phyloP scores from a whole-genome alignment of 53 echinoderm and acorn worm species.

The Actinopyga echinites region DNA sequence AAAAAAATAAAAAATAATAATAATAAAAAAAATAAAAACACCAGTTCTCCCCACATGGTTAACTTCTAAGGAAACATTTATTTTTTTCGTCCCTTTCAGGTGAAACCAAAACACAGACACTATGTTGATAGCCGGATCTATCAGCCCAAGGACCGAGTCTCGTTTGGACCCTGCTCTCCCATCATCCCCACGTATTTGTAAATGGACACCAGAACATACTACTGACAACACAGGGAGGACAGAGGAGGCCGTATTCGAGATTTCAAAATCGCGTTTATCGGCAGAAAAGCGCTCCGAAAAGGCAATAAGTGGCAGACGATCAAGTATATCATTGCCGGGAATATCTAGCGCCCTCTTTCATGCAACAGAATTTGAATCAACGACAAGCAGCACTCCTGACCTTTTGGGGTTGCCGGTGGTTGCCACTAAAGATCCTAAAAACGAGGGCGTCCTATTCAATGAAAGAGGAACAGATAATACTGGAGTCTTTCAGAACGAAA shows the following conservation, averaged over 20 bases:
- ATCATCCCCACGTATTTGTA: constrained; percentile 17
- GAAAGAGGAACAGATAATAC: no score
- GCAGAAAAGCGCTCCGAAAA: not conserved
- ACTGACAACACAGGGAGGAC: not conserved
- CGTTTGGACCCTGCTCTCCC: constrained; percentile 46
- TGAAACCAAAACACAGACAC: not conserved
- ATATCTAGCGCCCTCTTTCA: constrained; percentile 25
- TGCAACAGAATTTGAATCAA: not conserved
- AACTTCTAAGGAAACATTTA: no score
- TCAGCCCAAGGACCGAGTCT: constrained; percentile 60
- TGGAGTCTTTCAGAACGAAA: no score
- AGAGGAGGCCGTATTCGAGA: not conserved
- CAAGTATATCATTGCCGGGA: constrained; percentile 21
- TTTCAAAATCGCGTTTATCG: constrained; percentile 8
- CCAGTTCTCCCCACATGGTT: no score
- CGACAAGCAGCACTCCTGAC: no score
- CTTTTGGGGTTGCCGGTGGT: no score
- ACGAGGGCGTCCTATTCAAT: no score
- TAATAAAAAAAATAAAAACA: no score
- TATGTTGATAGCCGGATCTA: constrained; percentile 67
- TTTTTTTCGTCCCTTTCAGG: not conserved
- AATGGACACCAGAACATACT: not conserved
- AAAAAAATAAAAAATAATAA: no score
- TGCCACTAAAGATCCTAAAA: no score
- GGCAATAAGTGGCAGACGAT: not conserved